Evolutionary conservation across 2,797 vertebrate species (phyloP).

Genomic region (Acestrorhynchus altus): DNA sequence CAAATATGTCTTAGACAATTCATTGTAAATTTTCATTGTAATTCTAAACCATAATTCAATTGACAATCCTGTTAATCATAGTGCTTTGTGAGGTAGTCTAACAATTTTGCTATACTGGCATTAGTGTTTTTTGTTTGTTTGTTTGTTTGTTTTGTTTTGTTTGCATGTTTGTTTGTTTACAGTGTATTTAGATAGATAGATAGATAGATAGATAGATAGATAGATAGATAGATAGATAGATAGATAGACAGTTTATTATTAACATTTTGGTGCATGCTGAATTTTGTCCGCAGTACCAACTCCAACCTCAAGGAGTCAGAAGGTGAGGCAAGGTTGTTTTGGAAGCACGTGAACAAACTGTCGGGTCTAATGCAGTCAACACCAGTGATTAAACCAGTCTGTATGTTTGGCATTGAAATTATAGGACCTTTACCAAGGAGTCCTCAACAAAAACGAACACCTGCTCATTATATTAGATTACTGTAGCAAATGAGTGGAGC

Average conservation of each 20-base stretch:
- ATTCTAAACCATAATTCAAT: conserved; percentile 74
- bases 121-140: conserved; percentile 60
- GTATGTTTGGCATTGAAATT: background rate
- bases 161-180: too few species aligned
- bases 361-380: too few species aligned
- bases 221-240: too few species aligned
- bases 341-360: too few species aligned
- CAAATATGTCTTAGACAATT: conserved; percentile 77
- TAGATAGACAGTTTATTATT: too few species aligned
- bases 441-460: background rate
- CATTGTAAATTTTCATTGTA: conserved; percentile 76
- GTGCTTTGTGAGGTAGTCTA: conserved; percentile 74
- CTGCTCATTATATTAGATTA: conserved; percentile 9
- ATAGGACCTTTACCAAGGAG: background rate
- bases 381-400: background rate
- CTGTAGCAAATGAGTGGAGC: conserved; percentile 28
- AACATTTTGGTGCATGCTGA: too few species aligned
- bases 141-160: too few species aligned
- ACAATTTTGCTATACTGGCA: conserved; percentile 68
- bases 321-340: too few species aligned
- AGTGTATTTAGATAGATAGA: too few species aligned
- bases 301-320: too few species aligned
- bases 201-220: too few species aligned
- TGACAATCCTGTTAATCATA: conserved; percentile 76
- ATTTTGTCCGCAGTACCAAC: too few species aligned